phyloP scores from a whole-genome alignment of 2,113 vertebrate genomes.

The Pteruthius melanotis region DNA sequence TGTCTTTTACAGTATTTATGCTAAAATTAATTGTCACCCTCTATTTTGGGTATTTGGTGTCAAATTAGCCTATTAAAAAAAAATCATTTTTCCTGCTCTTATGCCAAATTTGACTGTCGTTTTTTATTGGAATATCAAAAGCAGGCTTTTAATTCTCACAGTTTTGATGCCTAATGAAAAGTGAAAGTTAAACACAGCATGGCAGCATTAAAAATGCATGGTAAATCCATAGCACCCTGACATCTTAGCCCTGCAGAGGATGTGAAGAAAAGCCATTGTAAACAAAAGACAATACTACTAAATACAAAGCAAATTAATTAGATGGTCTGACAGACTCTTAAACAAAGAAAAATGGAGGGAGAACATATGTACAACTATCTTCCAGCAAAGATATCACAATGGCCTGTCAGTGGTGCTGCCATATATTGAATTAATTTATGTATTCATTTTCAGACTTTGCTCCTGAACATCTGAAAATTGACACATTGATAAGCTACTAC shows the following conservation, averaged over 20 bases:
- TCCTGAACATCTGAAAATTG: neutral
- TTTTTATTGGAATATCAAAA: slow-evolving; percentile 78
- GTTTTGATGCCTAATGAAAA: slow-evolving; percentile 81
- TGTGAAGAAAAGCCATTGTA: slow-evolving; percentile 64
- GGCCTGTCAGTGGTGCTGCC: neutral
- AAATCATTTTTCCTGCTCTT: slow-evolving; percentile 61
- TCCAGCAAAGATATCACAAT: neutral
- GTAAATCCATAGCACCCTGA: slow-evolving; percentile 70
- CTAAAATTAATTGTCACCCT: neutral
- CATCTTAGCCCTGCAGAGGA: slow-evolving; percentile 65
- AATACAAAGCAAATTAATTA: slow-evolving; percentile 60
- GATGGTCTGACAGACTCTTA: slow-evolving; percentile 38
- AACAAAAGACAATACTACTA: slow-evolving; percentile 61
- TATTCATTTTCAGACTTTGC: neutral
- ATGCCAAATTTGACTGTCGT: slow-evolving; percentile 75
- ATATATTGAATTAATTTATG: neutral
- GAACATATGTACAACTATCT: neutral
- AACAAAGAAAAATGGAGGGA: slow-evolving; percentile 45
- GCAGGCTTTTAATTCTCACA: slow-evolving; percentile 78
- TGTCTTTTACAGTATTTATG: neutral
- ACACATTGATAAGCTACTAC: neutral
- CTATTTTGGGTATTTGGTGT: slow-evolving; percentile 41
- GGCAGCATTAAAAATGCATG: slow-evolving; percentile 75
- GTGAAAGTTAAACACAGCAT: slow-evolving; percentile 83
- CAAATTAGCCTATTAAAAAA: slow-evolving; percentile 44